Conservation (phyloP, 2,113 vertebrate species). For the Zosterops pallidus region DNA sequence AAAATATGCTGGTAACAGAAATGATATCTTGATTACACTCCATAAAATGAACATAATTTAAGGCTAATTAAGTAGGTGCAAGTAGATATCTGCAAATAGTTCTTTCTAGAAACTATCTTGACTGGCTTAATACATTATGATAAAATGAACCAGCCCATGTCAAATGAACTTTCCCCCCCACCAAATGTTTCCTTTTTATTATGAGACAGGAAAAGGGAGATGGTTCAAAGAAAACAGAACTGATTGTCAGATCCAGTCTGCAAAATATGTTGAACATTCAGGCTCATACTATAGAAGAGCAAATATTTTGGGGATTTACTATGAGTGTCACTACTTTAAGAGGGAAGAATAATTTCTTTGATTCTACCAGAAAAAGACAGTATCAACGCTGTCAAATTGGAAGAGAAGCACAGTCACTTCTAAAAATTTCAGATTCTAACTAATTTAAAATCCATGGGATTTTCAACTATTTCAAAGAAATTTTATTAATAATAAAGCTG, state of each 20-base stretch:
- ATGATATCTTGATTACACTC: not conserved
- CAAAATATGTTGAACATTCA: not conserved
- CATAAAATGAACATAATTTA: not conserved
- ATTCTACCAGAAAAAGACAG: not conserved
- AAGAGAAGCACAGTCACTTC: conserved; percentile 20
- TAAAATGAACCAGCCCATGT: not conserved
- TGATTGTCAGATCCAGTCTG: conserved; percentile 4
- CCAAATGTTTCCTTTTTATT: not conserved
- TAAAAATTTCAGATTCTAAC: conserved; percentile 38
- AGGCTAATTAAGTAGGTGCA: not conserved
- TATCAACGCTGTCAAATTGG: conserved; percentile 28
- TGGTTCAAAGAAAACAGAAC: conserved; percentile 26
- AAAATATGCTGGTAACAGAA: not conserved
- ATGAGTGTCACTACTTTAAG: conserved; percentile 2
- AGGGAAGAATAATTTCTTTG: conserved; percentile 3
- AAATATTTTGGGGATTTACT: not conserved
- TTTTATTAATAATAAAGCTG: conserved; percentile 44
- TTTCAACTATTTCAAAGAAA: conserved; percentile 53
- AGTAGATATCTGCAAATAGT: not conserved
- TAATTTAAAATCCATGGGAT: conserved; percentile 44
- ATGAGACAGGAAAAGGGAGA: not conserved
- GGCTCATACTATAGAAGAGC: not conserved
- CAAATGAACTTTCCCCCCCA: not conserved
- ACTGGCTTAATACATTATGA: not conserved
- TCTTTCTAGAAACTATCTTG: not conserved